These are phyloP conservation scores for Cygnus buccinator DNA, from an alignment of 2,113 vertebrate species.

Conservation along the genomic window DNA sequence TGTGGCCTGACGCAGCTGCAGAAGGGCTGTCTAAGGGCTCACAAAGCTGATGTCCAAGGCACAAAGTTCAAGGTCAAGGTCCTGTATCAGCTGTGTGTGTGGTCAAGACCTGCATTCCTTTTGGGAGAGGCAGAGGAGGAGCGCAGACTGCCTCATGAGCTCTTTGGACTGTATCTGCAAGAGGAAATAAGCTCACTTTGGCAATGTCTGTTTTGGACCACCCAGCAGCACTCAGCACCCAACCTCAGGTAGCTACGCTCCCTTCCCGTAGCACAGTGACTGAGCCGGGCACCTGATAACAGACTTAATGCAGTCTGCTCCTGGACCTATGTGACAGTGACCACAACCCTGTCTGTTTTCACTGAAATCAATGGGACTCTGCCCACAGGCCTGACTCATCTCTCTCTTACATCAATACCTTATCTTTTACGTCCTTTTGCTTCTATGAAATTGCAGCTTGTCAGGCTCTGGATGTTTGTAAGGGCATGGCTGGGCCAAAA, in stretches of 20 bases:
- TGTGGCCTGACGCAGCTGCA: conserved; percentile 30
- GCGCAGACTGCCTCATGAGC: neutral
- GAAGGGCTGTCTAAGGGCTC: neutral
- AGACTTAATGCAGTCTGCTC: neutral
- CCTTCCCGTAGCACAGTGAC: neutral
- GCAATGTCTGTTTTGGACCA: neutral
- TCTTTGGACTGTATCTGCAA: neutral
- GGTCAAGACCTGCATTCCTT: conserved; percentile 12
- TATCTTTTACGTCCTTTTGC: neutral
- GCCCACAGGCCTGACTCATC: neutral
- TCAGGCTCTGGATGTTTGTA: neutral
- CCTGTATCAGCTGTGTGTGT: neutral
- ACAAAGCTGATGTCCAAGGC: neutral
- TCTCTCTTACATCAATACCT: neutral
- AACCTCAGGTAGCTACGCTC: neutral
- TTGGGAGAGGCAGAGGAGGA: neutral
- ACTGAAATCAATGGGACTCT: neutral
- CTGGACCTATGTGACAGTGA: rapidly evolving
- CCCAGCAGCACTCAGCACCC: neutral
- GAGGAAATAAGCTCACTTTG: neutral
- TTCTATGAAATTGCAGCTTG: neutral
- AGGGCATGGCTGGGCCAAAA: neutral
- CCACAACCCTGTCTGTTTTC: neutral
- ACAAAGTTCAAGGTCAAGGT: conserved; percentile 12
- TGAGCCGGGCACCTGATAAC: neutral